Percentiles rank a stretch among this genome's conserved stretches.
Evolutionary conservation across 2,888 invertebrate species (phyloP).

Genomic region (Tryphoninae sp.): DNA sequence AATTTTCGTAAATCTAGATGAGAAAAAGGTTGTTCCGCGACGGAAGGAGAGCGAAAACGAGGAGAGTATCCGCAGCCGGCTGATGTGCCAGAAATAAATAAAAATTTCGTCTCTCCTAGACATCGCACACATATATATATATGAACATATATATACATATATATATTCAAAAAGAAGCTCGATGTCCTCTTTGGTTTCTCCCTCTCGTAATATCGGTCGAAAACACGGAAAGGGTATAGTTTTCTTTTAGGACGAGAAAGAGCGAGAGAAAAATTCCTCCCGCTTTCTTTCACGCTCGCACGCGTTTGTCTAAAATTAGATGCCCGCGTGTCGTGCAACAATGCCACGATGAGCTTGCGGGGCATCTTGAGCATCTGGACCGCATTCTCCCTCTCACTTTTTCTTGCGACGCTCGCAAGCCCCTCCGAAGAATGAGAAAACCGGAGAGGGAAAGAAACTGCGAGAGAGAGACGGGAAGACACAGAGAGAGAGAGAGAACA

Average conservation of each 20-base stretch:
- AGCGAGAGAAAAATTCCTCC: conserved; percentile 19
- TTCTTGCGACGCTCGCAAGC: conserved; percentile 17
- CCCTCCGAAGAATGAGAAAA: conserved; percentile 45
- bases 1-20: background rate
- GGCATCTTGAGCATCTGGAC: conserved; percentile 75
- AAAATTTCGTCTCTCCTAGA: conserved; percentile 19
- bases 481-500: conserved; percentile 14
- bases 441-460: conserved; percentile 19
- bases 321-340: conserved; percentile 67
- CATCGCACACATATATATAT: background rate
- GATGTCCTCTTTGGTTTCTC: conserved; percentile 1
- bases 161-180: background rate
- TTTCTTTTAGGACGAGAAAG: conserved; percentile 44
- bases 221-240: conserved; percentile 63
- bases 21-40: background rate
- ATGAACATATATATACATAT: background rate
- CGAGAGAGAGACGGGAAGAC: conserved; percentile 7
- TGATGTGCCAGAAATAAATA: conserved; percentile 50
- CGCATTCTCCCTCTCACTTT: conserved; percentile 68
- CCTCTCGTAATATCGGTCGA: conserved; percentile 47
- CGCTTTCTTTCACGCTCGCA: conserved; percentile 19
- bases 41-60: conserved; percentile 1
- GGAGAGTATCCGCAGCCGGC: background rate
- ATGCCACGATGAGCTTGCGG: conserved; percentile 59
- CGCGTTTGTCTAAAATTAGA: conserved; percentile 66